Evolutionary conservation across 2,113 vertebrate species (phyloP), one percentile per base, ranked within the genome.

Genomic region (Silurus meridionalis): DNA sequence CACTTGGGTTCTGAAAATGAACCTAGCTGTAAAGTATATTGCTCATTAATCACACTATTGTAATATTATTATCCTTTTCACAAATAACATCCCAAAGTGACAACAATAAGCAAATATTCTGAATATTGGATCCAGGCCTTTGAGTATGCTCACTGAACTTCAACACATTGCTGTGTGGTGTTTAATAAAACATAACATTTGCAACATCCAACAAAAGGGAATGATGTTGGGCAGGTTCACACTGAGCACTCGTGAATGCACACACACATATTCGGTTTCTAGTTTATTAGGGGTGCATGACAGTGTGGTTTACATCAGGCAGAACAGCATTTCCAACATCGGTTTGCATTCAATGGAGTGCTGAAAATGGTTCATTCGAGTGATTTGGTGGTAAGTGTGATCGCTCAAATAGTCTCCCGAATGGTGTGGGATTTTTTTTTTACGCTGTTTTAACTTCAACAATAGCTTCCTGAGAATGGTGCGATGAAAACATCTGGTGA

Each of bases 141-240:
- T 63, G 37, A 28, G n/a, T 58, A 37, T 58, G 57, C 25, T 61
- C 57, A 21, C 78, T 21, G 55, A 64, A 37, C 46, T 63, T 82
- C 21, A 64, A 50, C 79, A 81, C 37, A 14, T 19, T 48, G 77
- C 53, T 58, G 55, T 21, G 25, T 37, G 25, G 55, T 52, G 80
- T 48, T 66, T 64, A 23, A 82, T 64, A 37, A 82, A 82, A 66
- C 80, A 50, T 66, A 82, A 46, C 80, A 1, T 52, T 82, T 61
- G 17, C 61, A 52, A 9, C 60, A 53, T 82, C 61, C 60, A 52
- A 82, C 61, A 63, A 50, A 82, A 64, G 14, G 61, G 7, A 66
- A 82, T 66, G 23, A 52, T 66, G 52, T 82, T 64, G 25, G 61
- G n/a, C 80, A 64, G 60, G n/a, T 52, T 64, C 28, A 81, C 80